A percentile compares a stretch with the other conserved stretches of the same genome.
These are phyloP conservation scores for Tangara arthus DNA, from an alignment of 2,797 vertebrate species.

Conservation along the genomic window DNA sequence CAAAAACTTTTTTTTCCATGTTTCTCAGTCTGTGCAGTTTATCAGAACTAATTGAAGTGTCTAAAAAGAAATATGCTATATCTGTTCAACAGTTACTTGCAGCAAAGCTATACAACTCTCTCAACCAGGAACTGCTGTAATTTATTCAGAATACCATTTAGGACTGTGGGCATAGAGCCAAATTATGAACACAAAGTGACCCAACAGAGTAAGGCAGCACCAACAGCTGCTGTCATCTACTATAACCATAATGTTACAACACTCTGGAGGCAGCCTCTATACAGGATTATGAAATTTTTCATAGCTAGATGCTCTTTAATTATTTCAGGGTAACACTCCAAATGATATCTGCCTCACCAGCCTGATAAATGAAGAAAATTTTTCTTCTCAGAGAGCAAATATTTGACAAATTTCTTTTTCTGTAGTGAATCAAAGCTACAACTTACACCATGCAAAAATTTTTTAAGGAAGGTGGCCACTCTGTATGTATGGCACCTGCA, in stretches of 20 bases:
- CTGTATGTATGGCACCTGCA: neutral
- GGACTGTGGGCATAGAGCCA: neutral
- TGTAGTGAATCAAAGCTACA: neutral
- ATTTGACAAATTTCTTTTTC: neutral
- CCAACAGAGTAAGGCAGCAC: neutral
- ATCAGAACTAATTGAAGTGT: neutral
- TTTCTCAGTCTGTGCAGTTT: neutral
- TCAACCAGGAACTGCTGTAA: neutral
- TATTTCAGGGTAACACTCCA: neutral
- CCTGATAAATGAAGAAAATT: neutral
- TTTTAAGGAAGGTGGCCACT: neutral
- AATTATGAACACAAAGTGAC: slow-evolving; percentile 1
- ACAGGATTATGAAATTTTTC: slow-evolving; percentile 15
- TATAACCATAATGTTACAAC: neutral
- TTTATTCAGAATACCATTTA: neutral
- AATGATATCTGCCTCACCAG: neutral
- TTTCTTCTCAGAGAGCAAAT: neutral
- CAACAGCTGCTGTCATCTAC: neutral
- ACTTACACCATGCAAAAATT: neutral
- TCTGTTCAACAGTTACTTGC: neutral
- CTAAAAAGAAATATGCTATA: neutral
- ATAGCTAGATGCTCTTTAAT: neutral
- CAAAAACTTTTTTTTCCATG: neutral
- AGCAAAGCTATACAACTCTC: neutral
- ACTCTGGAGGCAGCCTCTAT: neutral